Base-by-base conservation (phyloP, 2,113 vertebrate species). In the Pollachius pollachius region DNA sequence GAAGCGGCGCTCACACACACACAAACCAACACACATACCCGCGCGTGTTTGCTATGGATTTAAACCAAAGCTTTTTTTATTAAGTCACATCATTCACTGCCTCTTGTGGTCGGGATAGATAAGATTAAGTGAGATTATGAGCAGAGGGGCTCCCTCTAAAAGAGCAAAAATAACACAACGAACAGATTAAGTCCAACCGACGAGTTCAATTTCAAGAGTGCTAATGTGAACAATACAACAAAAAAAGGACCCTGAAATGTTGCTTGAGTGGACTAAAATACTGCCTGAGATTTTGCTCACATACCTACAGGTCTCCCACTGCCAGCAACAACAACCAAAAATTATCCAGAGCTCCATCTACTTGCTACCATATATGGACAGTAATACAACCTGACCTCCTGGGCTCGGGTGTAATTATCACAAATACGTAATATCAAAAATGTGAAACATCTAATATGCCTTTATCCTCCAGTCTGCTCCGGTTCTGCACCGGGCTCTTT, bases 121-220 rank as follows among this genome's bases (percentile, higher is more conserved):
- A 88, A 92, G 90, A 91, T 92, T 90, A 90, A 89, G 82, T 81
- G 80, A 92, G 91, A 90, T 92, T 91, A 90, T 73, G 84, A 75
- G 62, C 80, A 86, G 81, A 88, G 85, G 83, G 83, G 85, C 79
- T 88, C 76, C 81, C 85, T 81, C 84, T 89, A 90, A 90, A 89
- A 60, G 88, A 85, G 74, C 81, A 86, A 83, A 87, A 90, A 89
- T 84, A 89, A 89, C 90, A 89, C 80, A 90, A 89, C 85, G 86
- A 73, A 69, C 79, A 87, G 88, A 88, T 89, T 87, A 90, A 70
- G 76, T 70, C 73, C 70, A 80, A 81, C 82, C 75, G 75, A 81
- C 79, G 54, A 65, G 77, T 81, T 87, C 72, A 86, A 88, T 89
- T 85, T 84, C 82, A 84, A 82, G 1, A 57, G 15, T 65, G 75